A percentile compares a stretch with the other conserved stretches of the same genome.
phyloP scores from a whole-genome alignment of 2,797 vertebrate species.

The Holocentrus rufus region DNA sequence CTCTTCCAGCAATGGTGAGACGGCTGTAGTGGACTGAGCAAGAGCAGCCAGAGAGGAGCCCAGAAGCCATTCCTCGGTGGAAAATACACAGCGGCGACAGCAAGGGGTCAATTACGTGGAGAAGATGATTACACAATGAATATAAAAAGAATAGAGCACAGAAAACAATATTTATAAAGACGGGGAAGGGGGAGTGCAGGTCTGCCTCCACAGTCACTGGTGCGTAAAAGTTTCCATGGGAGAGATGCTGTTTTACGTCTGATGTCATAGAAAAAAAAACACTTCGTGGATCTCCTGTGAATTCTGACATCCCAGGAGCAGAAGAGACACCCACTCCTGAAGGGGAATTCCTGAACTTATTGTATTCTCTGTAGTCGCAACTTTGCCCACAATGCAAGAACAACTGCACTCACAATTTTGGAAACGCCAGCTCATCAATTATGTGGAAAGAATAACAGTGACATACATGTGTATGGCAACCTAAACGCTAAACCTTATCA shows the following conservation, averaged over 20 bases:
- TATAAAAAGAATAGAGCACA: not conserved
- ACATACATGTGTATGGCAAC: conserved; percentile 8
- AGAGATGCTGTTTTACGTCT: not conserved
- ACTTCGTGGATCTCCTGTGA: not conserved
- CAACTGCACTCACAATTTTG: not conserved
- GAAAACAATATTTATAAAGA: not conserved
- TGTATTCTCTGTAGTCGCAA: conserved; percentile 11
- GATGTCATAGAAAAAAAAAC: too few species aligned
- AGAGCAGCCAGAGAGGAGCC: conserved; percentile 8
- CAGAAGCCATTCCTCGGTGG: not conserved
- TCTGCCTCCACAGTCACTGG: conserved; percentile 7
- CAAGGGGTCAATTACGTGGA: not conserved
- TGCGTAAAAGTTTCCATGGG: conserved; percentile 38
- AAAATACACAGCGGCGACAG: not conserved
- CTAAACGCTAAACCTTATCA: not conserved
- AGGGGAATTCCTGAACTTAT: not conserved
- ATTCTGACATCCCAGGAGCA: not conserved
- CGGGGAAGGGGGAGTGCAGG: not conserved
- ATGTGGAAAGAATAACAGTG: not conserved
- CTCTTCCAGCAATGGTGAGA: conserved; percentile 51
- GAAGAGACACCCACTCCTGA: not conserved
- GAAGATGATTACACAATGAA: not conserved
- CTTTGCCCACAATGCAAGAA: conserved; percentile 3
- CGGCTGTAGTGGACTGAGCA: conserved; percentile 4
- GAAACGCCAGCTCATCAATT: not conserved